phyloP scores from a whole-genome alignment of 2,113 vertebrate species.

The Pagrus major region DNA sequence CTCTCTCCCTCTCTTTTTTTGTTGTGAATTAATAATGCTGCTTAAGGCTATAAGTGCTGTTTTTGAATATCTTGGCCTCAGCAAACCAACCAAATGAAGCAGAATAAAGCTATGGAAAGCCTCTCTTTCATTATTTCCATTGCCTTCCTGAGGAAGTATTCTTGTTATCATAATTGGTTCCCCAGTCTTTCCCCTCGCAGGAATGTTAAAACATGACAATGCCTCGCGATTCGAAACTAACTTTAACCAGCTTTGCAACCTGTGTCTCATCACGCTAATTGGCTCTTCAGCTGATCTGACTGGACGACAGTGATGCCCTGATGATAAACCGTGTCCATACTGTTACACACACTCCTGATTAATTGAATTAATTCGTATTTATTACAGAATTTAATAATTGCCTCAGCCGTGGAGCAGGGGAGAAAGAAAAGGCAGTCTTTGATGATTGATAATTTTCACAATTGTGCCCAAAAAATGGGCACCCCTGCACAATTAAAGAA shows the following conservation, averaged over 20 bases:
- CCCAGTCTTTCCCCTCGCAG: slow-evolving; percentile 53
- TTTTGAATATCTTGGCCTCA: slow-evolving; percentile 70
- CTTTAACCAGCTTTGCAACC: slow-evolving; percentile 89
- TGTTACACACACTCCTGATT: slow-evolving; percentile 60
- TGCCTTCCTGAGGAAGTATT: slow-evolving; percentile 75
- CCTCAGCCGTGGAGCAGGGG: not conserved
- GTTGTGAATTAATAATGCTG: slow-evolving; percentile 72
- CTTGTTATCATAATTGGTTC: slow-evolving; percentile 86
- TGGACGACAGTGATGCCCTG: slow-evolving; percentile 85
- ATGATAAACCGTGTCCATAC: slow-evolving; percentile 81
- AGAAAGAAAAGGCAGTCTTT: not conserved
- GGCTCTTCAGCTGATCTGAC: slow-evolving; percentile 90
- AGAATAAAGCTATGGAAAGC: slow-evolving; percentile 68
- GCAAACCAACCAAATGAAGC: slow-evolving; percentile 77
- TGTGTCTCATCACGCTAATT: slow-evolving; percentile 89
- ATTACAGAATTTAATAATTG: slow-evolving; percentile 11
- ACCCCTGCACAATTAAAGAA: too few relatives aligned
- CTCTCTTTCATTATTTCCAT: slow-evolving; percentile 66
- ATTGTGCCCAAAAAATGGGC: too few relatives aligned
- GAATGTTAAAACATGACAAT: slow-evolving; percentile 72
- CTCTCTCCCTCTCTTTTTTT: slow-evolving; percentile 4
- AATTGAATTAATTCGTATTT: slow-evolving; percentile 41
- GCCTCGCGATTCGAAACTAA: slow-evolving; percentile 78
- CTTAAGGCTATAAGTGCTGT: slow-evolving; percentile 76
- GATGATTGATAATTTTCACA: too few relatives aligned